Conservation (phyloP, 2,113 vertebrate genomes). For the Embiotoca jacksoni region DNA sequence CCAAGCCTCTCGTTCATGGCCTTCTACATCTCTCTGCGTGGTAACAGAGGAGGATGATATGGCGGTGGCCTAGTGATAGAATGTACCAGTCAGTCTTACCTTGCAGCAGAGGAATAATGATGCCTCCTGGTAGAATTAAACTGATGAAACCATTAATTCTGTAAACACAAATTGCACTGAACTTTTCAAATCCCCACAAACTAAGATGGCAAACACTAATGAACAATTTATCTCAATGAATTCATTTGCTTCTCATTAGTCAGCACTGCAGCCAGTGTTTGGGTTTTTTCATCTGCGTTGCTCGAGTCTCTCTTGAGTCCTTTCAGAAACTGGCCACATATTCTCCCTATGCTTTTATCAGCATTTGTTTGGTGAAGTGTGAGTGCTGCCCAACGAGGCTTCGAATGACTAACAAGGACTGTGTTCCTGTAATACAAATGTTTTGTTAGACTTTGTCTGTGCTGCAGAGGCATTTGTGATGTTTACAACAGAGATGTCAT, state of each 20-base stretch:
- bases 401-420: slow-evolving; percentile 54
- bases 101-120: slow-evolving; percentile 63
- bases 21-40: slow-evolving; percentile 9
- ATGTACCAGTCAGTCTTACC: slow-evolving; percentile 60
- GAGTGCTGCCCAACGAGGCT: slow-evolving; percentile 29
- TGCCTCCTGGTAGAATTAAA: slow-evolving; percentile 67
- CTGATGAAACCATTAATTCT: slow-evolving; percentile 79
- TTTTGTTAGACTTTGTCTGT: slow-evolving; percentile 35
- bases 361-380: slow-evolving; percentile 49
- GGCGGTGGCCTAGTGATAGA: slow-evolving; percentile 45
- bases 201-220: slow-evolving; percentile 73
- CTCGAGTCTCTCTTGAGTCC: slow-evolving; percentile 57
- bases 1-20: neutral
- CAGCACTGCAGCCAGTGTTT: slow-evolving; percentile 70
- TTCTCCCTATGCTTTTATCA: slow-evolving; percentile 67
- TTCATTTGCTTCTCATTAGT: slow-evolving; percentile 82
- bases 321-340: slow-evolving; percentile 51
- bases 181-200: slow-evolving; percentile 83
- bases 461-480: slow-evolving; percentile 1
- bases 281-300: slow-evolving; percentile 49
- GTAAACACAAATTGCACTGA: slow-evolving; percentile 80
- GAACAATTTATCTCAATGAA: slow-evolving; percentile 83
- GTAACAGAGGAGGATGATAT: slow-evolving; percentile 29
- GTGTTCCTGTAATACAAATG: slow-evolving; percentile 36
- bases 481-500: slow-evolving; percentile 4